Conservation (phyloP, 2,113 vertebrate genomes). For the Phylloscopus trochilus region DNA sequence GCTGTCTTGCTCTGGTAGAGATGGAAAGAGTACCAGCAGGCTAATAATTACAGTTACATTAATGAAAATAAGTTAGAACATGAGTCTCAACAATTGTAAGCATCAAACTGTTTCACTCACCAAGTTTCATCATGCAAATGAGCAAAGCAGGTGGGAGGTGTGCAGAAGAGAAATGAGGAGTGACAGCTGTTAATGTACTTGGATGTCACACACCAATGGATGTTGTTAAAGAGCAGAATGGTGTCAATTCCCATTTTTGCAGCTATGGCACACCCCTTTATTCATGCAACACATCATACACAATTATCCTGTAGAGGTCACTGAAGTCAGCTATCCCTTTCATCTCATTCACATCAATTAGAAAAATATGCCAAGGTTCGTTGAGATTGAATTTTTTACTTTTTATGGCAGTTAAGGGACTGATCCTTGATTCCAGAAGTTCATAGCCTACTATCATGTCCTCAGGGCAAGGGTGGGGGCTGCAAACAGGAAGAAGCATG, state of each 20-base stretch:
- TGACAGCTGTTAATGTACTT: not conserved
- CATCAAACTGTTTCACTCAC: not conserved
- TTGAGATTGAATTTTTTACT: not conserved
- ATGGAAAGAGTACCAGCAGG: not conserved
- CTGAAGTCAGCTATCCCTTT: conserved; percentile 6
- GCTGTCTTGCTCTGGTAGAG: not conserved
- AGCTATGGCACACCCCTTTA: not conserved
- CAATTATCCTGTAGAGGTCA: conserved; percentile 14
- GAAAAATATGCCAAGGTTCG: conserved; percentile 7
- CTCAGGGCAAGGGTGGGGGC: fast-evolving
- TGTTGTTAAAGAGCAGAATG: not conserved
- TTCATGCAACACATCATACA: not conserved
- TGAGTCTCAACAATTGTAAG: not conserved
- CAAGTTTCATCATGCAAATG: not conserved
- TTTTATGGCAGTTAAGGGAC: not conserved
- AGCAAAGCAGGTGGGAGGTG: not conserved
- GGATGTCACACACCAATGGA: not conserved
- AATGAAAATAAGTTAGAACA: not conserved
- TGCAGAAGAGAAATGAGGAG: not conserved
- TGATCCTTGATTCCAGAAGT: not conserved
- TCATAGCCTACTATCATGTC: not conserved
- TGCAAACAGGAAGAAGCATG: not conserved
- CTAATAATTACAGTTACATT: not conserved
- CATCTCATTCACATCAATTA: conserved; percentile 3
- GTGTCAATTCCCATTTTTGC: conserved; percentile 13